Percentiles rank a stretch among this genome's conserved stretches.
Conservation (phyloP, 2,113 vertebrate genomes). For the Dipodomys spectabilis region DNA sequence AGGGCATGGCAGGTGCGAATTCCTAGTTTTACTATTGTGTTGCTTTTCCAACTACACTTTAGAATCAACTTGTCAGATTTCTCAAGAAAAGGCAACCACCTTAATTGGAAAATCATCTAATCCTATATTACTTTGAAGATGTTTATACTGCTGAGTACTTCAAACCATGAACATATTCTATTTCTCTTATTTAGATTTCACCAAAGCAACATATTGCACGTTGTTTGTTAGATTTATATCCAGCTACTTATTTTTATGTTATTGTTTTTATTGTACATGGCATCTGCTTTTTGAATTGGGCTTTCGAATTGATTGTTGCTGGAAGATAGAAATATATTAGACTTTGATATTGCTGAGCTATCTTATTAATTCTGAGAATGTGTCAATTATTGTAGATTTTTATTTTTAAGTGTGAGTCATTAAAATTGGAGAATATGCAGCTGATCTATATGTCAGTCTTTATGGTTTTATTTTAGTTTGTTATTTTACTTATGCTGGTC, state of each 20-base stretch:
- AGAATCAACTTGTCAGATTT: constrained; percentile 31
- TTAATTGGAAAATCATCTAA: constrained; percentile 40
- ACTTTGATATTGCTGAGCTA: background rate
- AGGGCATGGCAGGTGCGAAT: background rate
- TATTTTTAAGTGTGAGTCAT: background rate
- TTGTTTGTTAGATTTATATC: constrained; percentile 5
- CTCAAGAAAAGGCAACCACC: background rate
- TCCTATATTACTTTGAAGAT: background rate
- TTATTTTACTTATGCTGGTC: too few relatives aligned
- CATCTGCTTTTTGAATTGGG: background rate
- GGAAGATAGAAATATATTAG: background rate
- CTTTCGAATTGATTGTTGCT: constrained; percentile 39
- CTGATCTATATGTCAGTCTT: background rate
- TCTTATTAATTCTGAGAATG: background rate
- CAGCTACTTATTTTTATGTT: constrained; percentile 13
- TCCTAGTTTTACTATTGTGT: constrained; percentile 25
- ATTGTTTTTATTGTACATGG: background rate
- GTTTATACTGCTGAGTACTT: background rate
- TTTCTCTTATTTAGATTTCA: constrained; percentile 31
- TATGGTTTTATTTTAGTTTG: background rate
- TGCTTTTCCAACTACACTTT: constrained; percentile 42
- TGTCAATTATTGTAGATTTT: constrained; percentile 1
- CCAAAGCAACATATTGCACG: background rate
- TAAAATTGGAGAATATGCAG: too few relatives aligned
- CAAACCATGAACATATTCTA: background rate